Evolutionary conservation across 2,888 invertebrate species (phyloP), one percentile per base, ranked within the genome.

Genomic region (Cheilosia urbana): DNA sequence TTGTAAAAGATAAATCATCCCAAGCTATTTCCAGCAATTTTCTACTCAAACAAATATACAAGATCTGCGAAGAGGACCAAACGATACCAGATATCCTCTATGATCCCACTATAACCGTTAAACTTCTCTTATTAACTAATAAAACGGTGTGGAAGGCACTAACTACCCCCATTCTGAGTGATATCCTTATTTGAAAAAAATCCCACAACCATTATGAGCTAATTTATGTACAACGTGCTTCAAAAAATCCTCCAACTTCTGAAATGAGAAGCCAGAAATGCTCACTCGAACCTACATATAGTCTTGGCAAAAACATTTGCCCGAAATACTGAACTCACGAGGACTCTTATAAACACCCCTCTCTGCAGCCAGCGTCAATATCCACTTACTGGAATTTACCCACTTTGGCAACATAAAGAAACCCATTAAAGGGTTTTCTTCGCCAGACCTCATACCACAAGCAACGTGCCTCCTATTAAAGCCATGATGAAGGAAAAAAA

Each of bases 321-420:
- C 71, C 24, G 30, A 42, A 62, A 30, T 55, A 65, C 42, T 13
- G 51, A 65, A 77, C 58, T 58, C 71, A 51, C 42, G 65, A 82
- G 40, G 42, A 58, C 57, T 47, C 77, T 68, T 24, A 27, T 49
- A 9, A 4, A 19, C 55, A 57, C 42, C 57, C 34, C 21, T 40
- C 2, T 49, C 2, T 49, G 15, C 63, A 68, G 27, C 49, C 51
- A 79, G 69, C 75, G 75, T 80, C 84, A 75, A 84, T 84, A 84
- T 65, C 84, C 58, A 84, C 84, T 84, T 71, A 75, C 76, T 71
- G 71, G 30, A 75, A 63, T 78, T 68, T 68, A 57, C 62, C 68
- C 68, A 62, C 66, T 72, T 63, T 55, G 7, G 40, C 58, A 30
- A 27, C 30, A 62, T 19, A 73, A 47, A 49, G 37, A 30, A 62